Evolutionary conservation across 2,888 invertebrate genomes (phyloP).

Genomic region (Eulithis prunata): DNA sequence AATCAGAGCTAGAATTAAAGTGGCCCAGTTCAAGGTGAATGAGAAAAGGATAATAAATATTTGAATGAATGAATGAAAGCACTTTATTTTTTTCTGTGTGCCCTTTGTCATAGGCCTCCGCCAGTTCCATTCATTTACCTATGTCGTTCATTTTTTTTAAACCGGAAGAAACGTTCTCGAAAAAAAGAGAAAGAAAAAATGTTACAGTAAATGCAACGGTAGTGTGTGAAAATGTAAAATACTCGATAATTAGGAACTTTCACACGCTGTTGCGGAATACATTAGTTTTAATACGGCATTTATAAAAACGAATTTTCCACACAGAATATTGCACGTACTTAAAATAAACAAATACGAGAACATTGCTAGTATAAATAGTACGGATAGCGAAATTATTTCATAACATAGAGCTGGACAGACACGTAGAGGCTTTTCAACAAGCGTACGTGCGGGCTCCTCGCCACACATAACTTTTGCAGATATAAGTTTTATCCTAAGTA

Average conservation of each 20-base stretch:
- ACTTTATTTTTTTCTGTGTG: constrained; percentile 26
- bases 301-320: neutral
- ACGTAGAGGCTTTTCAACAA: constrained; percentile 41
- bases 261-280: neutral
- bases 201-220: constrained; percentile 45
- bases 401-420: constrained; percentile 24
- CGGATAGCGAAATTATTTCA: constrained; percentile 22
- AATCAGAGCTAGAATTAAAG: constrained; percentile 48
- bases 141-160: too few relatives aligned
- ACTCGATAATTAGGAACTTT: neutral
- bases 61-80: too few relatives aligned
- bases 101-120: too few relatives aligned
- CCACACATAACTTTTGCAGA: constrained; percentile 32
- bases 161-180: too few relatives aligned
- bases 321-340: neutral
- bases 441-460: constrained; percentile 38
- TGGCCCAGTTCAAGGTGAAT: constrained; percentile 40
- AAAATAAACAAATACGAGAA: constrained; percentile 1
- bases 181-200: constrained; percentile 14
- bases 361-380: constrained; percentile 4
- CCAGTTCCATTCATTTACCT: too few relatives aligned
- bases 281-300: neutral
- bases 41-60: neutral
- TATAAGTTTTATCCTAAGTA: constrained; percentile 32
- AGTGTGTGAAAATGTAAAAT: constrained; percentile 32